Evolutionary conservation across 2,888 invertebrate genomes (phyloP), one percentile per base, ranked within the genome.

Genomic region (Perizoma affinitatum): DNA sequence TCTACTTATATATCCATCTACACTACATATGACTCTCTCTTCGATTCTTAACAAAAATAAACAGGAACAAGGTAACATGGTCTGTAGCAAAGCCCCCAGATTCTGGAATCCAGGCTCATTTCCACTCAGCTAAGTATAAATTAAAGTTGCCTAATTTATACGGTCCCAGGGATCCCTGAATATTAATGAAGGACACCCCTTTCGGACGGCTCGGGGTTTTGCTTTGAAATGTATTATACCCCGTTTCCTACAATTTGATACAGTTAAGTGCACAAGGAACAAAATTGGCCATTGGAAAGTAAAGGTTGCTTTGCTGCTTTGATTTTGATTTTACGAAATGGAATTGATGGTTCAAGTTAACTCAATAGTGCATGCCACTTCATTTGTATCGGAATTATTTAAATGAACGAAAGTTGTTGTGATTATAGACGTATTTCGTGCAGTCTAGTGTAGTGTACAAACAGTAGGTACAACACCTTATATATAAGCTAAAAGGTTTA

Each of bases 171-270:
- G 34, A 46, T 46, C 53, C 44, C 45, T 57, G 61, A 61, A 61
- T 61, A 61, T 61, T 61, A 57, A 61, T 61, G 61, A 49, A 9
- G 42, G 35, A 42, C 33, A 48, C 58, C 54, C 42, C 35, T 11
- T 41, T 50, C 35, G 40, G 45, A 46, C 45, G 22, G 48, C 33
- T 55, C 40, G 40, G 56, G 11, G 49, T 40, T 34, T 11, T 10
- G 22, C 56, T 53, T 61, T 42, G 10, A 46, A 59, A 54, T 46
- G 41, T 47, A 53, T 49, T 53, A 38, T 50, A 34, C 43, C 34
- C 38, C 40, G 36, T 46, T 10, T 51, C 47, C 9, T 45, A 43
- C 42, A 35, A 42, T 47, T 60, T 47, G 50, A 42, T 45, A 60
- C 48, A 36, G 44, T 6, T 4, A 44, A 5, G 10, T 42, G 10